Evolutionary conservation across 2,888 invertebrate genomes (phyloP).

Genomic region (Spodoptera picta): DNA sequence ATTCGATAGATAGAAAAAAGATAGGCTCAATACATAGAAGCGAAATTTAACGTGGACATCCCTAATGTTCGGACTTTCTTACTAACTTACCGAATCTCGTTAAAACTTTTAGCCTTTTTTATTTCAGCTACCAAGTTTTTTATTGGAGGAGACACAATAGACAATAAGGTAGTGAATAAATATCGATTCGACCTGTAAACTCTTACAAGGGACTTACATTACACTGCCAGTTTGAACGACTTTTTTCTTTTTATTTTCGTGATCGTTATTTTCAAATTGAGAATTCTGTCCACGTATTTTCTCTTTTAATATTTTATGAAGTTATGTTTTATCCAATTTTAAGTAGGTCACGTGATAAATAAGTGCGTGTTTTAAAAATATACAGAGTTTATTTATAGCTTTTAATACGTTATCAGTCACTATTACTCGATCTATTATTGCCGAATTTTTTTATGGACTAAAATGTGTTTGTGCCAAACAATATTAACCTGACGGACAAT

Average conservation of each 20-base stretch:
- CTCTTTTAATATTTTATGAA: no score
- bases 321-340: no score
- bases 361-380: no score
- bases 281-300: neutral
- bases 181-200: conserved; percentile 16
- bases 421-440: no score
- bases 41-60: conserved; percentile 11
- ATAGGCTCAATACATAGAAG: conserved; percentile 6
- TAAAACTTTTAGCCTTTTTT: conserved; percentile 54
- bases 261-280: conserved; percentile 1
- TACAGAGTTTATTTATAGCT: no score
- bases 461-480: no score
- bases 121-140: conserved; percentile 46
- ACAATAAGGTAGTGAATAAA: conserved; percentile 21
- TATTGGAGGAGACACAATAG: conserved; percentile 42
- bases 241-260: conserved; percentile 2
- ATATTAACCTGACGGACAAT: no score
- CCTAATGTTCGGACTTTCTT: conserved; percentile 34
- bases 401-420: no score
- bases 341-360: no score
- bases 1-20: conserved; percentile 2
- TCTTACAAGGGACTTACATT: neutral
- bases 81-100: conserved; percentile 48
- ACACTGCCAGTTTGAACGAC: neutral
- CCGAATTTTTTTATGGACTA: no score